Evolutionary conservation across 2,113 vertebrate genomes (phyloP).

Genomic region (Bubo scandiacus): DNA sequence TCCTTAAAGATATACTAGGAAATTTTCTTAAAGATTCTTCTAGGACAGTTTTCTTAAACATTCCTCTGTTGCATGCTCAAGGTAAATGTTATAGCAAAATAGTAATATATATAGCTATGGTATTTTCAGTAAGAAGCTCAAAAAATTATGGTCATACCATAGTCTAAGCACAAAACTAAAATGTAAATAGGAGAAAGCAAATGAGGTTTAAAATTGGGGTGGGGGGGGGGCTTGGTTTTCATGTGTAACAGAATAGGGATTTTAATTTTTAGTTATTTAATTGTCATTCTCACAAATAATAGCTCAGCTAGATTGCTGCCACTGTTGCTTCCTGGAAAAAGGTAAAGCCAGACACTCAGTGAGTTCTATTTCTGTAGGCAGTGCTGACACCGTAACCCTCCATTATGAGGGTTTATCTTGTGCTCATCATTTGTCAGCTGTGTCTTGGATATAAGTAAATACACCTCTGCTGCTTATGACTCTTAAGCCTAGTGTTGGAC

Average conservation of each 20-base stretch:
- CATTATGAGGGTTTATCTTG: neutral
- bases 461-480: neutral
- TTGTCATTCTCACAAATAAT: neutral
- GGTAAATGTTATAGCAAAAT: neutral
- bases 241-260: neutral
- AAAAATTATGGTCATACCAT: neutral
- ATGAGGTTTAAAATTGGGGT: neutral
- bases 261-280: neutral
- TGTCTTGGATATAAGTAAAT: neutral
- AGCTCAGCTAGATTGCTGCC: neutral
- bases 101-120: neutral
- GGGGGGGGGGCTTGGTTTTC: neutral
- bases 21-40: neutral
- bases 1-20: neutral
- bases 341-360: neutral
- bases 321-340: neutral
- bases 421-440: neutral
- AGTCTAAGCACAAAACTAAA: neutral
- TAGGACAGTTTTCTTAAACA: neutral
- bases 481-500: neutral
- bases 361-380: neutral
- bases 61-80: neutral
- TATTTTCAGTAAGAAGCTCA: neutral
- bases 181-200: neutral
- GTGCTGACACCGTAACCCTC: neutral